Evolutionary conservation across 2,113 vertebrate genomes (phyloP).

Genomic region (Salvelinus namaycush): DNA sequence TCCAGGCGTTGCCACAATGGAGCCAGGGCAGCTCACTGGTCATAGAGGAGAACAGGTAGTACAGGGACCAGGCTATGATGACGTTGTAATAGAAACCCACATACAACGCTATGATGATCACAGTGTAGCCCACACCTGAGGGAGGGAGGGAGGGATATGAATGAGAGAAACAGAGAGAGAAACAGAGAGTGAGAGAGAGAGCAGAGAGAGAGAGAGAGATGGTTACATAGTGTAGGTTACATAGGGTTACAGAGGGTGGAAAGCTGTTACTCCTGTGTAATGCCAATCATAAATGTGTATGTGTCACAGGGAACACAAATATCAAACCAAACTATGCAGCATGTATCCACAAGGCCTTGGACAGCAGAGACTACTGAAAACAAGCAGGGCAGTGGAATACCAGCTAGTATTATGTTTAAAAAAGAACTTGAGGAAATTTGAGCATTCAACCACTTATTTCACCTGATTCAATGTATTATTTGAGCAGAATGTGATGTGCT

Average conservation of each 20-base stretch:
- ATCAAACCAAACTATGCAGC: not conserved
- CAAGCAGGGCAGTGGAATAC: no score
- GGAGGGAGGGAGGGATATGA: conserved; percentile 17
- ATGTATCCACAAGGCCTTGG: no score
- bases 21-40: conserved; percentile 89
- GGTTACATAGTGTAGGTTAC: no score
- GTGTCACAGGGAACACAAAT: not conserved
- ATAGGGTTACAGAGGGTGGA: not conserved
- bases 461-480: no score
- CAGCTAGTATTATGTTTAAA: no score
- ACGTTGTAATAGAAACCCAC: conserved; percentile 99
- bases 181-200: no score
- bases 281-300: no score
- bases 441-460: no score
- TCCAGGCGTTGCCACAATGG: conserved; percentile 87
- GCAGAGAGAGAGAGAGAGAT: no score
- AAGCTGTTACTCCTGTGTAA: not conserved
- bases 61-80: conserved; percentile 98
- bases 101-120: conserved; percentile 96
- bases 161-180: not conserved
- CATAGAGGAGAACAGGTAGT: conserved; percentile 95
- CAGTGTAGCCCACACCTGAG: conserved; percentile 93
- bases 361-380: no score
- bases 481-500: no score
- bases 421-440: no score